Evolutionary conservation across 2,888 invertebrate genomes (phyloP), one percentile per base, ranked within the genome.

Genomic region (Mesoligia furuncula): DNA sequence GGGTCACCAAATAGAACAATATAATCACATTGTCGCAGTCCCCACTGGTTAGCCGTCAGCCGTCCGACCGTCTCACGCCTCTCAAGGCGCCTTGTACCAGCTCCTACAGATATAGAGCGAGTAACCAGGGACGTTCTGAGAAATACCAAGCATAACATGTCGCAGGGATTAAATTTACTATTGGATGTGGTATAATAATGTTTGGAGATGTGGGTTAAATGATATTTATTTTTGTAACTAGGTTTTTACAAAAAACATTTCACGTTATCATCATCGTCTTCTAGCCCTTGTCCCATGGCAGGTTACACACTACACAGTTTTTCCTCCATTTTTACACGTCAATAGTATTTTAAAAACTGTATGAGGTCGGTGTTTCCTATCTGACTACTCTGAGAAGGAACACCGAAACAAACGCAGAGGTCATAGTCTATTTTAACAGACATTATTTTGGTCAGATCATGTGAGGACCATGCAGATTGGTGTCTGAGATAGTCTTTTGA

Each of bases 1-100:
- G 20, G 20, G 62, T 3, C 9, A 36, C 9, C 8, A 20, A 61
- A 57, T 20, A 61, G 59, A 69, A 74, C 67, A 73, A 87, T 87
- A 4, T 2, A 83, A 80, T 78, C 75, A 85, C 80, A 80, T 68
- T 80, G 77, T 85, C 61, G 64, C 67, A 65, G 72, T 75, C 69
- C 70, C 68, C 13, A 31, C 39, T 51, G 74, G 73, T 73, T 68
- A 54, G 54, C 73, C 42, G 71, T 36, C 78, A 62, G 77, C 54
- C 1, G 31, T 0, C 27, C 24, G 20, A 15, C n/a, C 57, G n/a
- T 39, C 65, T n/a, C 62, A 59, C 67, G 61, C 66, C 71, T 79
- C 61, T 39, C 64, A 66, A 45, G 42, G 61, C 39, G 59, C 36
- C 62, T 39, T 8, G 42, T n/a, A 17, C 13, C 73, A 64, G 51